These are phyloP conservation scores for Whitmania pigra DNA, from an alignment of 1,140 invertebrate genomes.

Conservation along the genomic window DNA sequence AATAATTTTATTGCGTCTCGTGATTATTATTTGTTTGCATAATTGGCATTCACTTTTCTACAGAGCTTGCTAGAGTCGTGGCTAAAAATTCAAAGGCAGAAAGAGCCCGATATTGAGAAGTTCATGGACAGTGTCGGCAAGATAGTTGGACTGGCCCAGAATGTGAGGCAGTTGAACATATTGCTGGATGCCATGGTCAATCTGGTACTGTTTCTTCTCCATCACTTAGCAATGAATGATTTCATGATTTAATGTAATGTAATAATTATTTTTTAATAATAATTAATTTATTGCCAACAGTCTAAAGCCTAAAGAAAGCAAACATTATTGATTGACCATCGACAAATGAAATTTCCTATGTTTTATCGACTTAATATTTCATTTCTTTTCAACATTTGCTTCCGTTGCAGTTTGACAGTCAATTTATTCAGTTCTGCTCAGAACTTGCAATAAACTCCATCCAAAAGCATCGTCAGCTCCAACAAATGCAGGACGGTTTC, in stretches of 20 bases:
- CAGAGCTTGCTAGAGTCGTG: slow-evolving; percentile 13
- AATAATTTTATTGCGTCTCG: not conserved
- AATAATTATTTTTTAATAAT: not conserved
- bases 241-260: not conserved
- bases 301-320: not conserved
- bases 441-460: slow-evolving; percentile 9
- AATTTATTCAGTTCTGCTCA: slow-evolving; percentile 17
- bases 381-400: not conserved
- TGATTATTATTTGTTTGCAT: not conserved
- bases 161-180: slow-evolving; percentile 15
- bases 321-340: not conserved
- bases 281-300: not conserved
- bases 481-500: not conserved
- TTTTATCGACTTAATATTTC: not conserved
- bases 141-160: slow-evolving; percentile 4
- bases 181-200: slow-evolving; percentile 13
- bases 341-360: not conserved
- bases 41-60: not conserved
- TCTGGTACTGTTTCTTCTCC: slow-evolving; percentile 6
- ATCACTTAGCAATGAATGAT: not conserved
- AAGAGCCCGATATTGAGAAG: slow-evolving; percentile 14
- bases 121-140: slow-evolving; percentile 16
- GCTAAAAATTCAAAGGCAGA: slow-evolving; percentile 8
- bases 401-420: slow-evolving; percentile 11
- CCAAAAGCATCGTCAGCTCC: slow-evolving; percentile 10